Conservation (phyloP, 2,113 vertebrate genomes). For the Ellobius talpinus region DNA sequence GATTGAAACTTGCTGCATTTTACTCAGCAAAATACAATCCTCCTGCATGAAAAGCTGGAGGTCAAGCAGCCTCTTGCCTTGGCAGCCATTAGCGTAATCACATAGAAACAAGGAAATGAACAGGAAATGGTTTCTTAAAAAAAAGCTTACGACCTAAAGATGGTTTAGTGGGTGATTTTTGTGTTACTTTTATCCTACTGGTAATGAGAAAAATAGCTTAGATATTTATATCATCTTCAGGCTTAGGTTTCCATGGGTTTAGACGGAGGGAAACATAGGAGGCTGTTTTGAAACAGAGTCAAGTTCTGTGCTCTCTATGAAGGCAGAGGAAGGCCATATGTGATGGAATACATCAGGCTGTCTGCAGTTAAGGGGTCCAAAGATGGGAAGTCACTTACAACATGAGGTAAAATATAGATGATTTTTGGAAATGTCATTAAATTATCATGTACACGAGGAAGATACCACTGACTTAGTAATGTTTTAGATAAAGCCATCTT, state of each 20-base stretch:
- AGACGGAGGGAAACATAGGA: background rate
- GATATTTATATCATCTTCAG: background rate
- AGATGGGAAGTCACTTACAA: background rate
- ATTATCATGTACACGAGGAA: background rate
- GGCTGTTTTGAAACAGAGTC: conserved; percentile 9
- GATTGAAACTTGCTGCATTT: conserved; percentile 57
- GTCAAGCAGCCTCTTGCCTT: conserved; percentile 55
- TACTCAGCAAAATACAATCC: conserved; percentile 63
- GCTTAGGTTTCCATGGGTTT: background rate
- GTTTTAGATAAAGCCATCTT: background rate
- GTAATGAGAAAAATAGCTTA: conserved; percentile 20
- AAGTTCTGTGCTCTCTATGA: conserved; percentile 22
- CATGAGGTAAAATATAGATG: background rate
- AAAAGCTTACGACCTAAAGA: background rate
- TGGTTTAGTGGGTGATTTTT: background rate
- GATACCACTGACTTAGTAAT: background rate
- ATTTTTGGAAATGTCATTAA: background rate
- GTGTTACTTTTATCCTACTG: background rate
- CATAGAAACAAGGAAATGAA: conserved; percentile 52
- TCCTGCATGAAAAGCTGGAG: conserved; percentile 34
- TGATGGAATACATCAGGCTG: background rate
- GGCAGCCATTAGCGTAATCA: conserved; percentile 17
- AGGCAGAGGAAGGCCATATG: background rate
- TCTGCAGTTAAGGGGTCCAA: background rate
- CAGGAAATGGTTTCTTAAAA: conserved; percentile 31